These are phyloP conservation scores for Spilogale gracilis DNA, from an alignment of 2,113 vertebrate genomes.

Conservation along the genomic window DNA sequence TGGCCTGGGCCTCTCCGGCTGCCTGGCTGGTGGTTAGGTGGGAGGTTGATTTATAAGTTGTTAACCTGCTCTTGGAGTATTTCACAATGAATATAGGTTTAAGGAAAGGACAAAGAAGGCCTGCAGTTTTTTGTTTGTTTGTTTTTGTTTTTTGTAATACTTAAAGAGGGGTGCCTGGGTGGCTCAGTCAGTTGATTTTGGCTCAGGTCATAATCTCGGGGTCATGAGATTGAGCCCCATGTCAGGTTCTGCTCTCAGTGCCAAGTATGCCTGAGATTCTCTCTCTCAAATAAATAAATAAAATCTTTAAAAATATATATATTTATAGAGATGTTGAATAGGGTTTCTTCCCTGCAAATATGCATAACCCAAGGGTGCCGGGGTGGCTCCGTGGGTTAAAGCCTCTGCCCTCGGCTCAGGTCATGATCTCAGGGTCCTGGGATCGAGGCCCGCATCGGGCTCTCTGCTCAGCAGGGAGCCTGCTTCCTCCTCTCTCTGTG, in stretches of 20 bases:
- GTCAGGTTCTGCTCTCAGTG: not conserved
- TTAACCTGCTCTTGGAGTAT: not conserved
- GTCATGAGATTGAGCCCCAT: not conserved
- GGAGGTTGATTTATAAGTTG: not conserved
- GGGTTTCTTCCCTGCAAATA: not conserved
- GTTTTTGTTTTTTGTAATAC: not conserved
- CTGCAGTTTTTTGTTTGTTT: not conserved
- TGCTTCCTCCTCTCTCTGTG: too few species aligned
- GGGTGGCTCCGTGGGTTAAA: too few species aligned
- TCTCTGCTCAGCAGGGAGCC: too few species aligned
- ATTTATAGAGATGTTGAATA: not conserved
- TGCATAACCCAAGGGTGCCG: not conserved
- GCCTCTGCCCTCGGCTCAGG: too few species aligned
- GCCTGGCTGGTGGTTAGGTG: not conserved
- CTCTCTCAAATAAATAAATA: not conserved
- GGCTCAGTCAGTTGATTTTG: not conserved
- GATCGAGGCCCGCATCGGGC: too few species aligned
- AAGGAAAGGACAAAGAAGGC: not conserved
- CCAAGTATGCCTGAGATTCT: not conserved
- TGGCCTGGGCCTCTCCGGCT: not conserved
- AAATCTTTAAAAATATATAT: not conserved
- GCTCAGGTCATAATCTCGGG: not conserved
- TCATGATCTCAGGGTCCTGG: too few species aligned
- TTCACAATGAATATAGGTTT: not conserved
- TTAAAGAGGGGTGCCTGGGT: not conserved